Evolutionary conservation across 2,888 invertebrate genomes (phyloP), one percentile per base, ranked within the genome.

Genomic region (Alviniconcha strummeri): DNA sequence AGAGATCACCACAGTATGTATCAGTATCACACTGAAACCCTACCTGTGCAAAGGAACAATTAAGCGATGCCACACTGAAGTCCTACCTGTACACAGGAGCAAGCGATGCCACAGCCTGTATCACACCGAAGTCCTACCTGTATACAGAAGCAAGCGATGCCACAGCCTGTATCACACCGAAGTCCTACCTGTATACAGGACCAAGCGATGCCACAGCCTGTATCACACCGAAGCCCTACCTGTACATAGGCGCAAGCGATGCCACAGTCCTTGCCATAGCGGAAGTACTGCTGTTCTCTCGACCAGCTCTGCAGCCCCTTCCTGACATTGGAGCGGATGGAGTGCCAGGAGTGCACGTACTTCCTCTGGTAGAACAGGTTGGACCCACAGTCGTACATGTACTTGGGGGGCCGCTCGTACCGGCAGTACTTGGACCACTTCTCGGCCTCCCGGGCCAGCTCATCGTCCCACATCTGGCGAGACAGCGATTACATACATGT

Each of bases 401-500:
- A 9, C 52, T 55, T 36, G 67, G 85, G 64, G 85, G 88, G 83
- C 52, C 87, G 82, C 74, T 80, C 82, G 83, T 86, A 88, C 71
- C 82, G 82, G 75, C 88, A 88, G 36, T 85, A 77, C 74, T 84
- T 74, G 15, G 88, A 85, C 85, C 86, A 88, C 19, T 82, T 55
- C 77, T 82, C 78, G 1, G 86, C 86, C 17, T 79, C 56, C 0
- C 67, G n/a, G 3, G 84, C 80, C 13, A 86, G 83, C 17, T 7
- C 56, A n/a, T 84, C 82, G 77, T 86, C 86, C 85, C 85, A 86
- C 11, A 19, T 64, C 84, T 84, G 72, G 17, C 52, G n/a, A 56
- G 55, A 74, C 56, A 8, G 8, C 13, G 56, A 36, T 55, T 9
- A 81, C 17, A 8, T 6, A 71, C 56, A 67, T 54, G 36, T 17